Evolutionary conservation across 1,140 invertebrate species (phyloP).

Genomic region (Drosophila paulistorum): DNA sequence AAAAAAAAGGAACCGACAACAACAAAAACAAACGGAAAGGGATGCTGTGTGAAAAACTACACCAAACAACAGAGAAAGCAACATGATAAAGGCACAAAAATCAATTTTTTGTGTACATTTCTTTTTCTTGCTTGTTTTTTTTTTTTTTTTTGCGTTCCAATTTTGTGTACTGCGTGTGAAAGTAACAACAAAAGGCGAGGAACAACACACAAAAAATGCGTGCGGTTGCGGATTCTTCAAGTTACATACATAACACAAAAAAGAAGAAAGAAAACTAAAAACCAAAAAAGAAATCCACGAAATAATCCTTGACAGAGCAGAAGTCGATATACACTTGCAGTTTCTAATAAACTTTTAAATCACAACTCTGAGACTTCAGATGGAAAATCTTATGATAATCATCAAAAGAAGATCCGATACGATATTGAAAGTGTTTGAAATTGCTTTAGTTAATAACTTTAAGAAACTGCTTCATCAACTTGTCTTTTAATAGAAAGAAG

Average conservation of each 20-base stretch:
- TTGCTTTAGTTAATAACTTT: too few species aligned
- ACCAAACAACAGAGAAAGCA: constrained; percentile 31
- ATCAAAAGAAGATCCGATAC: too few species aligned
- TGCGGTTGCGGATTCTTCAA: constrained; percentile 18
- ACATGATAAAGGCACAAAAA: constrained; percentile 74
- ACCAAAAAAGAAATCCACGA: background rate
- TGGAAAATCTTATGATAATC: too few species aligned
- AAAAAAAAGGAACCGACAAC: constrained; percentile 41
- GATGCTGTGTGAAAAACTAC: constrained; percentile 54
- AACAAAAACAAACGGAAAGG: constrained; percentile 26
- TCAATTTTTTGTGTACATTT: constrained; percentile 74
- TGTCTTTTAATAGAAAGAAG: too few species aligned
- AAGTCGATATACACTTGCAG: constrained; percentile 12
- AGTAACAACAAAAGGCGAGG: constrained; percentile 30
- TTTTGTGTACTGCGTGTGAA: constrained; percentile 46
- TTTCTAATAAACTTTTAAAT: background rate
- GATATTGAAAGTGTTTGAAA: too few species aligned
- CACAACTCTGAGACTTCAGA: too few species aligned
- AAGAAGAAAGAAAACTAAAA: constrained; percentile 23
- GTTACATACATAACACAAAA: constrained; percentile 8
- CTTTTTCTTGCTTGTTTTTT: constrained; percentile 18
- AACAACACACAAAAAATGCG: constrained; percentile 30
- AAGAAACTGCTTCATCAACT: too few species aligned
- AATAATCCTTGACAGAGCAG: background rate
- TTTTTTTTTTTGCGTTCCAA: background rate